Percentiles rank a stretch among this genome's conserved stretches.
These are phyloP conservation scores for Cataglyphis cursor DNA, from an alignment of 2,888 invertebrate species.

Conservation along the genomic window DNA sequence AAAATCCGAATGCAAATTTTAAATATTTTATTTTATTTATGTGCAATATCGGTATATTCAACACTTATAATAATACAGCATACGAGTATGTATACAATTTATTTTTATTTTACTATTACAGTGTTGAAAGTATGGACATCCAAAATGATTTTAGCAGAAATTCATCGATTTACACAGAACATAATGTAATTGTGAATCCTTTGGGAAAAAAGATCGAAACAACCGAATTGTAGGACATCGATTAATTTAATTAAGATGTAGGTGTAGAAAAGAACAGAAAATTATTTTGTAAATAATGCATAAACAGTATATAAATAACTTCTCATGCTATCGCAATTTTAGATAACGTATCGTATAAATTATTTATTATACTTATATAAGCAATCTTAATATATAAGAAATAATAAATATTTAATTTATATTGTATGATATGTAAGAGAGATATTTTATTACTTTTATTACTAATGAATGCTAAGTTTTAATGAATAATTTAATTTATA, in stretches of 20 bases:
- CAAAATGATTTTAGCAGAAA: constrained; percentile 85
- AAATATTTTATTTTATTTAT: not conserved
- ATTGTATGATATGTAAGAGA: not conserved
- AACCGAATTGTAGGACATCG: constrained; percentile 78
- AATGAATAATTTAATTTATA: constrained; percentile 20
- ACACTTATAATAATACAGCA: not conserved
- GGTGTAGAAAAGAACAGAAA: constrained; percentile 34
- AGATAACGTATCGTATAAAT: constrained; percentile 12
- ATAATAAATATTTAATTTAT: constrained; percentile 26
- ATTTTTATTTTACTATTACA: constrained; percentile 64
- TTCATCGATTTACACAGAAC: constrained; percentile 76
- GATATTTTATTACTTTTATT: not conserved
- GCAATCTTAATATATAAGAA: not conserved
- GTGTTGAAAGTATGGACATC: constrained; percentile 83
- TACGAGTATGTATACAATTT: not conserved
- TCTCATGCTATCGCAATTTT: constrained; percentile 48
- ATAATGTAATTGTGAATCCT: constrained; percentile 82
- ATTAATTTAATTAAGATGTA: constrained; percentile 11
- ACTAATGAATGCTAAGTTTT: constrained; percentile 7
- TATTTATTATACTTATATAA: constrained; percentile 40
- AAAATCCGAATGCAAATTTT: not conserved
- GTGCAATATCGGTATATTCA: not conserved
- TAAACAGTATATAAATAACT: constrained; percentile 51
- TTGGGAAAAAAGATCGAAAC: constrained; percentile 85
- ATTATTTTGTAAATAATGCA: constrained; percentile 63